Evolutionary conservation across 2,888 invertebrate species (phyloP).

Genomic region (Brachynemurus nebulosus): DNA sequence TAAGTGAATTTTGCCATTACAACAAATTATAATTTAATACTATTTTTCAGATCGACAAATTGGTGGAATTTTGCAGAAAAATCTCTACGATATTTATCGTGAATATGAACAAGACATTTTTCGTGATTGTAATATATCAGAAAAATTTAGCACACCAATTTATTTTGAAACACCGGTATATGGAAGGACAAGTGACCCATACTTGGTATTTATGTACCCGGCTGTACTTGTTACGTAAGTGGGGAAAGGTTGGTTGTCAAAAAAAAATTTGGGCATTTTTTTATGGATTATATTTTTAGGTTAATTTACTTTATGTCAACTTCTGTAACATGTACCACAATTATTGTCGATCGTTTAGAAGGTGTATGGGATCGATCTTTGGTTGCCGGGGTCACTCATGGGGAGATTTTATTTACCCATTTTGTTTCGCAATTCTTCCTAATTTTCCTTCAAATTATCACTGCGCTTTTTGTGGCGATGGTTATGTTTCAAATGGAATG

Average conservation of each 20-base stretch:
- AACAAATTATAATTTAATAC: neutral
- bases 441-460: constrained; percentile 52
- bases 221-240: constrained; percentile 70
- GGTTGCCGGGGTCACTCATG: constrained; percentile 69
- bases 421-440: constrained; percentile 58
- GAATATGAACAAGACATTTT: constrained; percentile 49
- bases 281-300: neutral
- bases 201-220: constrained; percentile 71
- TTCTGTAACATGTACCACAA: constrained; percentile 66
- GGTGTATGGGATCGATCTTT: constrained; percentile 79
- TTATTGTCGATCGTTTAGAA: constrained; percentile 66
- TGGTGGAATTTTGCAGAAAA: constrained; percentile 54
- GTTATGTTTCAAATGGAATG: constrained; percentile 44
- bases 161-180: constrained; percentile 56
- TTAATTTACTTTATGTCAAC: constrained; percentile 5
- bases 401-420: constrained; percentile 71
- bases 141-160: constrained; percentile 45
- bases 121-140: constrained; percentile 44
- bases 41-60: constrained; percentile 64
- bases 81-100: constrained; percentile 52
- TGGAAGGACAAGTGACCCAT: constrained; percentile 52
- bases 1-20: too few species aligned
- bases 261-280: neutral
- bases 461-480: constrained; percentile 48
- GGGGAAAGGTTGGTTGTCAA: neutral